Percentiles rank a stretch among this genome's conserved stretches.
These are phyloP conservation scores for Metridium senile DNA, from an alignment of 92 coral and sea anemone species.

Conservation along the genomic window DNA sequence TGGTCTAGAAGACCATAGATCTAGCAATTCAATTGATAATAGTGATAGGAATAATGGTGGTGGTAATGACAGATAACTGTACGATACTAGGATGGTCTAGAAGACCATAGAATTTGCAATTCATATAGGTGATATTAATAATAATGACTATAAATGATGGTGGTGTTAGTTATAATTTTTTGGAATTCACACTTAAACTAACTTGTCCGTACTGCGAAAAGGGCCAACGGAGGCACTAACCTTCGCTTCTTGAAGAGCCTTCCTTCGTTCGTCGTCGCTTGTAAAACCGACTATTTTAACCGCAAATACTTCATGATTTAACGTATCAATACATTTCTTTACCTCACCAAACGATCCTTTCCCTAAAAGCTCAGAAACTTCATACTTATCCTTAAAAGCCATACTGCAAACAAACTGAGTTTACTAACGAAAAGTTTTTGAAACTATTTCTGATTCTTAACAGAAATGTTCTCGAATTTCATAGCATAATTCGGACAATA, in stretches of 20 bases:
- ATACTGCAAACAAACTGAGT: too few relatives aligned
- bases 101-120: constrained; percentile 46
- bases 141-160: background rate
- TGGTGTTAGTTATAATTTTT: background rate
- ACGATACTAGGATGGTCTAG: constrained; percentile 76
- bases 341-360: constrained; percentile 92
- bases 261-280: constrained; percentile 61
- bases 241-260: constrained; percentile 77
- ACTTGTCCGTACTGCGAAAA: too few relatives aligned
- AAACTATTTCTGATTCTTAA: too few relatives aligned
- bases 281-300: constrained; percentile 76
- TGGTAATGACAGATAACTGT: constrained; percentile 2
- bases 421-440: too few relatives aligned
- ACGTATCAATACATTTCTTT: constrained; percentile 68
- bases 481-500: background rate
- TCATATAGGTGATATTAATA: background rate
- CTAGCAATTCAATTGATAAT: constrained; percentile 11
- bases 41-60: background rate
- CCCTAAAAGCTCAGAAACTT: constrained; percentile 75
- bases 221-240: too few relatives aligned
- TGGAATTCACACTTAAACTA: too few relatives aligned
- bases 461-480: too few relatives aligned
- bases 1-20: constrained; percentile 64
- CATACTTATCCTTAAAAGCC: constrained; percentile 75
- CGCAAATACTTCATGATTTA: constrained; percentile 78